phyloP scores from a whole-genome alignment of 2,888 invertebrate species.

The Oithona nana region DNA sequence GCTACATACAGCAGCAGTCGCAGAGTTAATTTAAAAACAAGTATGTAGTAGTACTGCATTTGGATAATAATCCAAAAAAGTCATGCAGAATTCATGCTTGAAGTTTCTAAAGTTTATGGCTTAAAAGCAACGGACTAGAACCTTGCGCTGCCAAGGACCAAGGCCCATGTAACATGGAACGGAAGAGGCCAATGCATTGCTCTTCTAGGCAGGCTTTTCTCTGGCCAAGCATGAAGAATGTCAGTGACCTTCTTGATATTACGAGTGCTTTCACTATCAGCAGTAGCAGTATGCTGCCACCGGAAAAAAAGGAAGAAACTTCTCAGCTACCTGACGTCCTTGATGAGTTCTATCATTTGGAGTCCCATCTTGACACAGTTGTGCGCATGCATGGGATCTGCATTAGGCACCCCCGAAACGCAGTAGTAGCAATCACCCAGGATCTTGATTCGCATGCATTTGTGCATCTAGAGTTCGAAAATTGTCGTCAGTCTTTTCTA shows the following conservation, averaged over 20 bases:
- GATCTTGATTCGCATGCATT: constrained; percentile 60
- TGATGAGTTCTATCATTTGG: constrained; percentile 80
- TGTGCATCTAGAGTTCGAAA: constrained; percentile 25
- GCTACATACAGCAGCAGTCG: no score
- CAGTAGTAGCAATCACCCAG: constrained; percentile 87
- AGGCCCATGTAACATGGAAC: no score
- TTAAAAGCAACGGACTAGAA: no score
- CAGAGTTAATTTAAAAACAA: no score
- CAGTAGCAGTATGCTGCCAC: background rate
- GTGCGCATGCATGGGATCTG: constrained; percentile 59
- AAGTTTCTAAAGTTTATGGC: no score
- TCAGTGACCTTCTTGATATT: background rate
- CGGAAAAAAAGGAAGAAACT: background rate
- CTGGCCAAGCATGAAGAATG: no score
- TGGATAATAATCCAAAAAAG: no score
- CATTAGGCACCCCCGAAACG: constrained; percentile 63
- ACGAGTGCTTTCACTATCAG: background rate
- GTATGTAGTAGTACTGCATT: no score
- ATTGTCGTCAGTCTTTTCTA: background rate
- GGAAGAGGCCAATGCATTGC: no score
- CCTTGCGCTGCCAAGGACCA: no score
- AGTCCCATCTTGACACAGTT: constrained; percentile 73
- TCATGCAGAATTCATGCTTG: no score
- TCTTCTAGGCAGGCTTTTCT: no score
- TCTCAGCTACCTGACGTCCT: constrained; percentile 39